Evolutionary conservation across 1,140 invertebrate species (phyloP).

Genomic region (Triops longicaudatus): DNA sequence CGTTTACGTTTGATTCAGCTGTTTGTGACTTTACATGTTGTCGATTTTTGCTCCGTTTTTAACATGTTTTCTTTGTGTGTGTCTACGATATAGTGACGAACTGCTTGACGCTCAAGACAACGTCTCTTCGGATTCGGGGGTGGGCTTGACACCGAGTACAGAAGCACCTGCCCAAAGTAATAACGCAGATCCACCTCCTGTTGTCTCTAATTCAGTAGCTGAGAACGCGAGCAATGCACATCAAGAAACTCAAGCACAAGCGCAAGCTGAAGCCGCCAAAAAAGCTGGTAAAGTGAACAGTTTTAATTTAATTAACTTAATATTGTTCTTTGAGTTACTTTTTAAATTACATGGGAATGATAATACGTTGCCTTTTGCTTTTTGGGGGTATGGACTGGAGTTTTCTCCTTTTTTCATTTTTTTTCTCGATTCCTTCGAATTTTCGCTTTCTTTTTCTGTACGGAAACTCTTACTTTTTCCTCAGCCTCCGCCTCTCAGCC

Average conservation of each 20-base stretch:
- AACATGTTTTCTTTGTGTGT: not conserved
- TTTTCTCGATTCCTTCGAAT: not conserved
- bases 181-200: not conserved
- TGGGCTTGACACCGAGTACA: conserved; percentile 21
- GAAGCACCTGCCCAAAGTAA: conserved; percentile 10
- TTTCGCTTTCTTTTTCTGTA: not conserved
- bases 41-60: too few species aligned
- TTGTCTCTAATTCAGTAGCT: conserved; percentile 8
- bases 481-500: not conserved
- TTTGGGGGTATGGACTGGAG: not conserved
- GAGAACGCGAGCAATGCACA: not conserved
- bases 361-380: not conserved
- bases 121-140: conserved; percentile 22
- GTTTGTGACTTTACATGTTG: too few species aligned
- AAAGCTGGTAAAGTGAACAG: conserved; percentile 22
- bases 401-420: conserved; percentile 16
- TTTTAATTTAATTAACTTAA: not conserved
- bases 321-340: too few species aligned
- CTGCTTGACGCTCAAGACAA: conserved; percentile 20
- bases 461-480: not conserved
- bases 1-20: too few species aligned
- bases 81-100: not conserved
- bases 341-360: not conserved
- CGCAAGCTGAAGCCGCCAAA: conserved; percentile 25
- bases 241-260: conserved; percentile 16